Evolutionary conservation across 2,113 vertebrate species (phyloP), one percentile per base, ranked within the genome.

Genomic region (Epinephelus lanceolatus): DNA sequence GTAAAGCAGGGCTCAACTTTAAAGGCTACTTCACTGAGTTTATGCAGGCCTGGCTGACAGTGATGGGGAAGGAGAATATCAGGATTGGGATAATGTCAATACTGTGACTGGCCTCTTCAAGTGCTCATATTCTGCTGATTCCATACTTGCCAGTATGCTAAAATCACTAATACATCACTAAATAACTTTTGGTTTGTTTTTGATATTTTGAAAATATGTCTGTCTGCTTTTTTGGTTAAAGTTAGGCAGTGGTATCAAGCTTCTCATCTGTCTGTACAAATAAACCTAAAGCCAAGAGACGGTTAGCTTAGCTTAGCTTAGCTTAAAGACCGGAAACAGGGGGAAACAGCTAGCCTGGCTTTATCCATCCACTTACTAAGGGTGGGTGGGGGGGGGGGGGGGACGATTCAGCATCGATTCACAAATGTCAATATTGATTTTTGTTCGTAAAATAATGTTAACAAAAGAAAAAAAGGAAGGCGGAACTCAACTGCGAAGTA

Each of bases 1-100:
- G 12, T 65, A 27, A 57, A 83, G 40, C 71, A 67, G 71, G 33
- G 11, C 23, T 71, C 33, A 8, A 30, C 19, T 75, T 45, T 42
- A 30, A 71, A 53, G 37, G 23, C 51, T 33, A 15, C 30, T 56
- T 69, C 40, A 45, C 19, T 56, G 72, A 33, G 37, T n/a, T 69
- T 5, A 11, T 33, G 30, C 49, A 45, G 3, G 40, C 23, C 15
- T 40, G 23, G 11, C 3, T 14, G 37, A 74, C 2, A 3, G 1
- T 33, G n/a, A 67, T 3, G 14, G 25, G n/a, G 30, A 69, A 40
- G 6, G 25, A 3, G 23, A 25, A 27, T 21, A 49, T n/a, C 59
- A 49, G 0, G 4, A 42, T 30, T 15, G 7, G 12, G 42, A 6
- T 47, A 2, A 51, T 40, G 42, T 49, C 14, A 18, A 30, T 15